Percentiles rank a stretch among this genome's conserved stretches.
Evolutionary conservation across 2,113 vertebrate genomes (phyloP).

Genomic region (Ochotona curzoniae): DNA sequence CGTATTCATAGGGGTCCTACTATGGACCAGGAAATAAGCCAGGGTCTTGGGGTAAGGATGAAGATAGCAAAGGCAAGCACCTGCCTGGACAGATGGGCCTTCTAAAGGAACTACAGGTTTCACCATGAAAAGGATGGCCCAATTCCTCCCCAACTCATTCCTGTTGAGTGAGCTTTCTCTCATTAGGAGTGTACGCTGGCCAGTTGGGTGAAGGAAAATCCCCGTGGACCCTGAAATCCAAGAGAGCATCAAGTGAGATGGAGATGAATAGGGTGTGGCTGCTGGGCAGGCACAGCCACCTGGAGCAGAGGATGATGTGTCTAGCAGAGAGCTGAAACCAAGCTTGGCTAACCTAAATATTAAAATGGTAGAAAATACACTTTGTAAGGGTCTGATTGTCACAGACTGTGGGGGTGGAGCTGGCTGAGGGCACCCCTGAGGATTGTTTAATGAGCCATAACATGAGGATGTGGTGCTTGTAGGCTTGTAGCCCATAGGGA

Average conservation of each 20-base stretch:
- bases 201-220: neutral
- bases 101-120: neutral
- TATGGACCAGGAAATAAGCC: neutral
- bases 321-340: neutral
- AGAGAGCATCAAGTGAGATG: neutral
- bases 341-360: neutral
- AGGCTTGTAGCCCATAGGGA: neutral
- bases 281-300: neutral
- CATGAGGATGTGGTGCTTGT: neutral
- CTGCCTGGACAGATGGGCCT: fast-evolving
- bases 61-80: neutral
- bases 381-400: neutral
- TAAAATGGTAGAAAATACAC: neutral
- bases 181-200: neutral
- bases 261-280: neutral
- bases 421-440: neutral
- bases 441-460: neutral
- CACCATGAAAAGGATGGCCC: neutral
- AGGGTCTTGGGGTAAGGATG: neutral
- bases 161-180: neutral
- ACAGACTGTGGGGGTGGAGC: no score
- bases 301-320: no score
- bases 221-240: neutral
- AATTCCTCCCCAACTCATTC: neutral
- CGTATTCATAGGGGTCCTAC: neutral